A percentile compares a stretch with the other conserved stretches of the same genome.
phyloP scores from a whole-genome alignment of 2,888 invertebrate species.

The Drosophila acutilabella region DNA sequence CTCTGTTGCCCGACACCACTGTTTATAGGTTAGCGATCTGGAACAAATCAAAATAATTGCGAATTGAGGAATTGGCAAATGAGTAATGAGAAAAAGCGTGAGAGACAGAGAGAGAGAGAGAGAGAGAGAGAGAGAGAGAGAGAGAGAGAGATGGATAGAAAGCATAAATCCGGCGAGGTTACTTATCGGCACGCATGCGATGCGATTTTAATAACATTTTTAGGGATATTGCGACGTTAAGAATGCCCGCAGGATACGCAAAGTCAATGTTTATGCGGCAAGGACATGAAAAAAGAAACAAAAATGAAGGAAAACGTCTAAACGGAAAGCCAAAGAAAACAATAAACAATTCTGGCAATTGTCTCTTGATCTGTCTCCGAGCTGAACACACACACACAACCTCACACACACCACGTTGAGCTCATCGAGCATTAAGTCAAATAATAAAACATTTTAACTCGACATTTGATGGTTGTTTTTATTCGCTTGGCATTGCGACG shows the following conservation, averaged over 20 bases:
- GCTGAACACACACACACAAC: background rate
- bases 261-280: constrained; percentile 56
- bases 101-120: background rate
- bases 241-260: constrained; percentile 44
- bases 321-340: constrained; percentile 58
- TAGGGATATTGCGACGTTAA: constrained; percentile 67
- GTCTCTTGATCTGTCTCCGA: constrained; percentile 48
- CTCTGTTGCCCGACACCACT: background rate
- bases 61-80: constrained; percentile 16
- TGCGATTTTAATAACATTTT: constrained; percentile 75
- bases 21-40: background rate
- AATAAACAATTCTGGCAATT: constrained; percentile 72
- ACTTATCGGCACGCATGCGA: constrained; percentile 64
- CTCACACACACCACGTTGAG: constrained; percentile 3
- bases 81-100: background rate
- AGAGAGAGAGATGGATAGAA: background rate
- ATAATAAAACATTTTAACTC: constrained; percentile 81
- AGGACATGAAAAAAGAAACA: constrained; percentile 46
- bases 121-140: background rate
- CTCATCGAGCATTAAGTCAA: constrained; percentile 59
- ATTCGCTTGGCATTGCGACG: constrained; percentile 80
- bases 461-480: constrained; percentile 83
- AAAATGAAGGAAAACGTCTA: constrained; percentile 30
- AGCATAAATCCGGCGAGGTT: constrained; percentile 21
- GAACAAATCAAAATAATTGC: constrained; percentile 66